Percentiles rank a stretch among this genome's conserved stretches.
Conservation (phyloP, 2,113 vertebrate species). For the Saccopteryx leptura region DNA sequence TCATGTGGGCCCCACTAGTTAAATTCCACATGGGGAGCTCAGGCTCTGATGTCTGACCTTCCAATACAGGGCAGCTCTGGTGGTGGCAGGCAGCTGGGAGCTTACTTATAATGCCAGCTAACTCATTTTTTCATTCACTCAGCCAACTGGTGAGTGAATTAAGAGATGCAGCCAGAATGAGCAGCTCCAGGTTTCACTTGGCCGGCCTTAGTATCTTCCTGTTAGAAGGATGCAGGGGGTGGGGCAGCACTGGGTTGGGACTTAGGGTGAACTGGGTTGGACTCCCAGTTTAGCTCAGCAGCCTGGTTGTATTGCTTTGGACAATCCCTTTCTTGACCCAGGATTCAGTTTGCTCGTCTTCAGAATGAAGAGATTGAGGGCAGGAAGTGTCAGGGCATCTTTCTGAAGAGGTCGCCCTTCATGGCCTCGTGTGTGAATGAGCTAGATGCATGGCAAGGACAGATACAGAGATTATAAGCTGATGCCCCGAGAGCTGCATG, state of each 20-base stretch:
- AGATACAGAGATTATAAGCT: neutral
- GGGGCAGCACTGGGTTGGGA: neutral
- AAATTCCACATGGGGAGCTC: neutral
- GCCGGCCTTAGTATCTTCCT: neutral
- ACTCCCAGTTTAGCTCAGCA: neutral
- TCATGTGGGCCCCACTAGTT: neutral
- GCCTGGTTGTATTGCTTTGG: neutral
- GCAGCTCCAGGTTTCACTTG: neutral
- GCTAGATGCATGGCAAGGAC: neutral
- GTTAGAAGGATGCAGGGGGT: neutral
- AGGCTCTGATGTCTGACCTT: slow-evolving; percentile 76
- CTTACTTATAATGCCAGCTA: slow-evolving; percentile 46
- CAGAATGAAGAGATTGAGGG: neutral
- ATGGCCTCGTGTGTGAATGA: neutral
- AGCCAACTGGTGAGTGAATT: slow-evolving; percentile 61
- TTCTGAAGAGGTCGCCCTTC: neutral
- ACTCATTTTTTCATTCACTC: neutral
- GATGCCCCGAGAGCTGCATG: neutral
- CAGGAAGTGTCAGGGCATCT: neutral
- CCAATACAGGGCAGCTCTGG: slow-evolving; percentile 72
- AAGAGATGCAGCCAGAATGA: slow-evolving; percentile 38
- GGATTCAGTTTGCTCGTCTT: neutral
- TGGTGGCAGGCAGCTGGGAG: slow-evolving; percentile 67
- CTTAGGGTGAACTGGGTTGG: neutral
- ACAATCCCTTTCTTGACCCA: neutral